These are phyloP conservation scores for Phaenicophaeus curvirostris DNA, from an alignment of 2,797 vertebrate species.

Conservation along the genomic window DNA sequence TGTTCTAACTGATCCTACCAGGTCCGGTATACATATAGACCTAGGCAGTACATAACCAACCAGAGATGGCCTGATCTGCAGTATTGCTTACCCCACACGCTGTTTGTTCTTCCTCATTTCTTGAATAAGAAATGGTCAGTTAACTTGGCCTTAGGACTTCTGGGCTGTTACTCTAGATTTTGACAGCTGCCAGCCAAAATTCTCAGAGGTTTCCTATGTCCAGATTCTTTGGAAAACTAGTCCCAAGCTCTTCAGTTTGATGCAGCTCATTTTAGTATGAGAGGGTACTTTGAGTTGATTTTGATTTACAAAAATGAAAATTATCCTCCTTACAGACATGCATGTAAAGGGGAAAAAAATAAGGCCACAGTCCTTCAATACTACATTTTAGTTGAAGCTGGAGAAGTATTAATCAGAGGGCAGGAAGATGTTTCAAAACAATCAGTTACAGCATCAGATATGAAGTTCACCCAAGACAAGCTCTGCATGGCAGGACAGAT, in stretches of 20 bases:
- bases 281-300: slow-evolving; percentile 55
- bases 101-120: background rate
- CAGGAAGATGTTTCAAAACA: slow-evolving; percentile 33
- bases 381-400: slow-evolving; percentile 59
- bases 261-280: slow-evolving; percentile 39
- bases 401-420: slow-evolving; percentile 57
- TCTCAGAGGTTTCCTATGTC: background rate
- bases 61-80: background rate
- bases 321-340: slow-evolving; percentile 32
- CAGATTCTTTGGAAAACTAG: background rate
- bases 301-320: slow-evolving; percentile 45
- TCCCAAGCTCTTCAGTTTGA: background rate
- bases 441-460: slow-evolving; percentile 25
- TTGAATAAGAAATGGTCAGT: background rate
- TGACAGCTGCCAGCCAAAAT: background rate
- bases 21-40: fast-evolving
- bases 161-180: background rate
- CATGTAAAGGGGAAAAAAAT: slow-evolving; percentile 18
- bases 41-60: background rate
- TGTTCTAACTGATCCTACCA: background rate
- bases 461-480: background rate
- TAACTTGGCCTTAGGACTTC: background rate
- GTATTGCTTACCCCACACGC: background rate
- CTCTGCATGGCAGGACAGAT: background rate
- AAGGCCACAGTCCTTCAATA: slow-evolving; percentile 54